Evolutionary conservation across 1,140 invertebrate species (phyloP).

Genomic region (Trichoplusia ni): DNA sequence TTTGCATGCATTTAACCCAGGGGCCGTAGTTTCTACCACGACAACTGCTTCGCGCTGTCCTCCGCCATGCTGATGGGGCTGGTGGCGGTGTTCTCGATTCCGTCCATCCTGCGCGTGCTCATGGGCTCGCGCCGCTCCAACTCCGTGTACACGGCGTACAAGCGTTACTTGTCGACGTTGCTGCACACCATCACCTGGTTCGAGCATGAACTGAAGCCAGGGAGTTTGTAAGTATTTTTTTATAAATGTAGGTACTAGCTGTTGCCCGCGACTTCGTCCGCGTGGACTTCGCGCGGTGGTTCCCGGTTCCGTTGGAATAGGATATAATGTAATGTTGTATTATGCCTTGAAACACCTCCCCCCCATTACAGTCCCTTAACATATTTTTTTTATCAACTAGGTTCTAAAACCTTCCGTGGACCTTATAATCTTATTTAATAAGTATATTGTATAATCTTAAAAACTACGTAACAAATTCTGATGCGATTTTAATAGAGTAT

Average conservation of each 20-base stretch:
- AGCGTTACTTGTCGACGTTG: conserved; percentile 88
- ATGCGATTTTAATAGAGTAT: too few relatives aligned
- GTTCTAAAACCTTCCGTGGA: too few relatives aligned
- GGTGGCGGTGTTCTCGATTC: conserved; percentile 83
- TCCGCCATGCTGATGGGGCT: conserved; percentile 84
- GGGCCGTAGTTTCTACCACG: conserved; percentile 85
- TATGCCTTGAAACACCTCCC: too few relatives aligned
- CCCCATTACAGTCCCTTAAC: too few relatives aligned
- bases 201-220: conserved; percentile 82
- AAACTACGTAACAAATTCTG: too few relatives aligned
- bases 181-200: conserved; percentile 90
- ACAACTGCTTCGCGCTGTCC: conserved; percentile 83
- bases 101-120: conserved; percentile 84
- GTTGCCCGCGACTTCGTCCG: too few relatives aligned
- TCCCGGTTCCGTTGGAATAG: too few relatives aligned
- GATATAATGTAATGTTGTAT: too few relatives aligned
- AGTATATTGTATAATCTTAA: too few relatives aligned
- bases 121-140: conserved; percentile 85
- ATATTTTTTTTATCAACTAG: too few relatives aligned
- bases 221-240: conserved; percentile 77
- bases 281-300: too few relatives aligned
- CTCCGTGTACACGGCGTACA: conserved; percentile 85
- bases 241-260: conserved; percentile 1
- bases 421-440: too few relatives aligned
- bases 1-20: conserved; percentile 74